Evolutionary conservation across 2,797 vertebrate species (phyloP), one percentile per base, ranked within the genome.

Genomic region (Galaxias olidus): DNA sequence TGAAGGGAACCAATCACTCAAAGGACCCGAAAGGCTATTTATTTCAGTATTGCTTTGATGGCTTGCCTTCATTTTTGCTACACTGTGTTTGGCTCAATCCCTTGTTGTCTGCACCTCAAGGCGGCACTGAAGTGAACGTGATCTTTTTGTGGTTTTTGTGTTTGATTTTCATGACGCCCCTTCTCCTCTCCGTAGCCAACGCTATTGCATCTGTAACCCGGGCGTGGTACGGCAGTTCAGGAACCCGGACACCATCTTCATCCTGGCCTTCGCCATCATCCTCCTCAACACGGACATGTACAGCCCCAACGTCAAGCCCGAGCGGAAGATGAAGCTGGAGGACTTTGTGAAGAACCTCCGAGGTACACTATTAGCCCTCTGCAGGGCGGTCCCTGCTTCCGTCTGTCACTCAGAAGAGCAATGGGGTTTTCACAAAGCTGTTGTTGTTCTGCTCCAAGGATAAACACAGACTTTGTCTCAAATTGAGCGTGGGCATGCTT

Each of bases 281-380:
- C 93, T 98, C 64, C 92, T 98, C 82, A 98, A 98, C 90, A 98
- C 97, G 0, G 97, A 99, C 88, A 99, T 99, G 97, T 99, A 99
- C 90, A 98, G 96, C 82, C 97, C 97, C 73, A 98, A 95, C 0
- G 96, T 99, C 71, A 99, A 98, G 81, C 95, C 95, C 0, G 97
- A 99, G 85, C 93, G 96, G 66, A 99, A 99, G 86, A 99, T 99
- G 97, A 98, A 98, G 83, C 90, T 98, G 18, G 97, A 99, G 78
- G 97, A 99, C 87, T 99, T 99, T 76, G 91, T 98, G 62, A 98
- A 97, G 88, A 98, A 99, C 82, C 92, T 99, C 18, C 89, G 97
- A 90, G 96, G 97, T 99, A 81, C 72, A 86, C 84, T 1, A 59
- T 53, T 13, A 13, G 7, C 7, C 9, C 15, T 19, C 5, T 53